Conservation (phyloP, 2,797 vertebrate genomes). For the Gymnocypris eckloni region DNA sequence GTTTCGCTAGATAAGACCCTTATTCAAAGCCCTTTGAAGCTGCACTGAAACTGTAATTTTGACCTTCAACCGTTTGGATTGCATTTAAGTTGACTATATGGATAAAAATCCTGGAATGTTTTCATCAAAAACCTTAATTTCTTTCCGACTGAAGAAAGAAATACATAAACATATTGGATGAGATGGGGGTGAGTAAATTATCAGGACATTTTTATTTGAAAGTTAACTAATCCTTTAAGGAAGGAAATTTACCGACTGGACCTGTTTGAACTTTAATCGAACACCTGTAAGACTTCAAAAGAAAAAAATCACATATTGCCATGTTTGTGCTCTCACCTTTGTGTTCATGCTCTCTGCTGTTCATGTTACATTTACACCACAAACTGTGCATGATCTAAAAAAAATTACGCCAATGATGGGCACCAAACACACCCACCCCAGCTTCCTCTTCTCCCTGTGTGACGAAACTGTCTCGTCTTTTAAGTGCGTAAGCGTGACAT, state of each 20-base stretch:
- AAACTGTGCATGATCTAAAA: conserved; percentile 50
- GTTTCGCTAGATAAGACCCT: too few relatives aligned
- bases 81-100: too few relatives aligned
- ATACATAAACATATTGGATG: too few relatives aligned
- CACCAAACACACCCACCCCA: conserved; percentile 38
- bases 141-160: too few relatives aligned
- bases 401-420: conserved; percentile 49
- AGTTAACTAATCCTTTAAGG: background rate
- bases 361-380: conserved; percentile 24
- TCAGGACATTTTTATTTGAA: too few relatives aligned
- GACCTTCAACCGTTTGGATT: too few relatives aligned
- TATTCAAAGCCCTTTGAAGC: too few relatives aligned
- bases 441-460: conserved; percentile 31
- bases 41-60: too few relatives aligned
- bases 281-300: background rate
- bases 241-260: background rate
- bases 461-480: conserved; percentile 72
- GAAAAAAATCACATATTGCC: conserved; percentile 6
- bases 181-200: too few relatives aligned
- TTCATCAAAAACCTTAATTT: too few relatives aligned
- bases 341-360: background rate
- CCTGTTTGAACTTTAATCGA: conserved; percentile 1
- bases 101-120: too few relatives aligned
- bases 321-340: background rate
- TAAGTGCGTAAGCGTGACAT: conserved; percentile 90